Evolutionary conservation across 2,888 invertebrate species (phyloP).

Genomic region (Arenicola marina): DNA sequence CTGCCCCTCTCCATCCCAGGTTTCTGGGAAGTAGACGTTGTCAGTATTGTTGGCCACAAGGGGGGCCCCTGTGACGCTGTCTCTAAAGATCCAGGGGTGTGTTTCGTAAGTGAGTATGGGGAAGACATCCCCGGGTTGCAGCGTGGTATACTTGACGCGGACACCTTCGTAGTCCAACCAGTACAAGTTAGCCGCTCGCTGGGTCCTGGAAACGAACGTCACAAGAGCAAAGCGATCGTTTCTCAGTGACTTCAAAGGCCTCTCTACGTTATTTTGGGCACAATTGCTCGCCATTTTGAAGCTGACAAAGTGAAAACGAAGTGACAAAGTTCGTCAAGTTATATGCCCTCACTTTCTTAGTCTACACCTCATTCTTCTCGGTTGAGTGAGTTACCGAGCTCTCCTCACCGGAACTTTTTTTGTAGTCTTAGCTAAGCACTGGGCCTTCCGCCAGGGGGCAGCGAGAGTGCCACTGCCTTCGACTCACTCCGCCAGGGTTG

Average conservation of each 20-base stretch:
- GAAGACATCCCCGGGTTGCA: constrained; percentile 5
- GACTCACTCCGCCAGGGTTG: too few species aligned
- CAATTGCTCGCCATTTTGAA: too few species aligned
- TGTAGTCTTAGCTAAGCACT: too few species aligned
- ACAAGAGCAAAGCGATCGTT: constrained; percentile 6
- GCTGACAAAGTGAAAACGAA: too few species aligned
- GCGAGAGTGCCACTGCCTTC: too few species aligned
- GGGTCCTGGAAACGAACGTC: constrained; percentile 8
- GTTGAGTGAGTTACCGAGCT: too few species aligned
- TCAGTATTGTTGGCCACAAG: constrained; percentile 1
- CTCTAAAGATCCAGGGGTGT: constrained; percentile 20
- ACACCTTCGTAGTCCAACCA: constrained; percentile 12
- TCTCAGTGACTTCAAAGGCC: constrained; percentile 1
- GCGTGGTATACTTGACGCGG: constrained; percentile 7
- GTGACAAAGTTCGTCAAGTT: too few species aligned
- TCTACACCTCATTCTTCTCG: too few species aligned
- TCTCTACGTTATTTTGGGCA: too few species aligned
- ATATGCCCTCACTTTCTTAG: too few species aligned
- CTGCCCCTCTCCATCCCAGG: constrained; percentile 3
- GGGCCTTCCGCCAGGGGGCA: too few species aligned
- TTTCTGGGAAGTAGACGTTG: constrained; percentile 10
- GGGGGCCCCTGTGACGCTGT: constrained; percentile 8
- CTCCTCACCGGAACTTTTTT: too few species aligned
- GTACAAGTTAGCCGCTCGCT: constrained; percentile 1
- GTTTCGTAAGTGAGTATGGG: constrained; percentile 13